These are phyloP conservation scores for Clarias gariepinus DNA, from an alignment of 2,113 vertebrate species.

Conservation along the genomic window DNA sequence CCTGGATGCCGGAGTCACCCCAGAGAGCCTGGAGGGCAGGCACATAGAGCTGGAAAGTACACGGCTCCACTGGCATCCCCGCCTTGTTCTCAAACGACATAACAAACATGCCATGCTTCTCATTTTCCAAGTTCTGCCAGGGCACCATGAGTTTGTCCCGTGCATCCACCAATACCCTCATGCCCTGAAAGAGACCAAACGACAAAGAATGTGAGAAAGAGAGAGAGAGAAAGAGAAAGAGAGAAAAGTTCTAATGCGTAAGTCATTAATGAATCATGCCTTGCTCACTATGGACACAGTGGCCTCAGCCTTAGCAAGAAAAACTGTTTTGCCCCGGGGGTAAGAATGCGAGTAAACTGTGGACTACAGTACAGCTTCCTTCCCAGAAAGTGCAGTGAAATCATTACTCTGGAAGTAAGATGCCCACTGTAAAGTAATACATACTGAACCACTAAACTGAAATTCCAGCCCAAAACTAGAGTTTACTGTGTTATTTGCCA, in stretches of 20 bases:
- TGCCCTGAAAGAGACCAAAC: constrained; percentile 76
- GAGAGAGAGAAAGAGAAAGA: not conserved
- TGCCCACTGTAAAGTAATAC: not conserved
- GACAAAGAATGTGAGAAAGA: constrained; percentile 17
- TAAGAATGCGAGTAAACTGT: constrained; percentile 13
- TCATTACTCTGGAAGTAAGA: not conserved
- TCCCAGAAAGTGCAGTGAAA: constrained; percentile 18
- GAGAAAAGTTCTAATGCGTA: not conserved
- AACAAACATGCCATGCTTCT: constrained; percentile 95
- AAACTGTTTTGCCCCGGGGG: not conserved
- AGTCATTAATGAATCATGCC: constrained; percentile 36
- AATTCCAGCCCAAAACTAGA: not conserved
- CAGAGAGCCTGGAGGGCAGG: constrained; percentile 85
- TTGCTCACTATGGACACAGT: not conserved
- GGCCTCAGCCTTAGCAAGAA: constrained; percentile 1
- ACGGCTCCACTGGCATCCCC: constrained; percentile 85
- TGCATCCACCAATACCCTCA: constrained; percentile 91
- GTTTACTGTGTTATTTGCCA: not conserved
- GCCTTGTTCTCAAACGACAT: constrained; percentile 93
- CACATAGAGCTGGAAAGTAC: constrained; percentile 92
- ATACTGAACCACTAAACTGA: not conserved
- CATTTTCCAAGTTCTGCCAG: constrained; percentile 93
- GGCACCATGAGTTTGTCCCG: constrained; percentile 92
- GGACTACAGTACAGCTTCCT: not conserved
- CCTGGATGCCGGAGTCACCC: constrained; percentile 85